Base-by-base conservation (phyloP, 2,888 invertebrate species). In the Apoda limacodes region DNA sequence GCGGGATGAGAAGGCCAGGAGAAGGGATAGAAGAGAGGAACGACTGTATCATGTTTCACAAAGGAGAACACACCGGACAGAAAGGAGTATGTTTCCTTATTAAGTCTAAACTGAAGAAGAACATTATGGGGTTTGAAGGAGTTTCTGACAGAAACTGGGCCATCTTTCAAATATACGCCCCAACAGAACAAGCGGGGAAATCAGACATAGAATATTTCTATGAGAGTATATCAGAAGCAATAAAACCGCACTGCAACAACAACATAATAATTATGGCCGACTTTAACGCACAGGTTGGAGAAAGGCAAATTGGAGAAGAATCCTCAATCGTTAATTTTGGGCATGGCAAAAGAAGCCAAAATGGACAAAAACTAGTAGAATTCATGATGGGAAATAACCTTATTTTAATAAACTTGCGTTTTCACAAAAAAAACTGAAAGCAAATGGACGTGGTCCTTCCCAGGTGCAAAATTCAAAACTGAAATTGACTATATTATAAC, bases 191-290 rank as follows among this genome's bases (percentile, higher is more conserved):
- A 35, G 30, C 29, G 17, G 17, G 9, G 3, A 15, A 20, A 26
- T n/a, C 29, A 29, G 29, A 32, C 4, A 36, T 29, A 32, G 32
- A 36, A 20, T 13, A 14, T 11, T 36, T 36, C 20, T 36, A 32
- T 22, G 21, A 23, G 10, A 29, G 28, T 4, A 15, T 38, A 5
- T 20, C 22, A 9, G 25, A 29, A 30, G 13, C 26, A 12, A 25
- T 31, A 2, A 15, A 28, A 26, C 12, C 10, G 13, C 13, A 30
- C 15, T 27, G 19, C 9, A 20, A 26, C 13, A 38, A 43, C n/a
- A 21, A 39, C 17, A 22, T 41, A 3, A 30, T 43, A 5, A 2
- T 45, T 4, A 39, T 43, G 37, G 40, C 43, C 1, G 45, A 45
- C 9, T 41, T 42, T 12, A 40, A 43, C 30, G 40, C 38, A 2